Evolutionary conservation across 2,888 invertebrate genomes (phyloP), one percentile per base, ranked within the genome.

Genomic region (Athrips mouffetella): DNA sequence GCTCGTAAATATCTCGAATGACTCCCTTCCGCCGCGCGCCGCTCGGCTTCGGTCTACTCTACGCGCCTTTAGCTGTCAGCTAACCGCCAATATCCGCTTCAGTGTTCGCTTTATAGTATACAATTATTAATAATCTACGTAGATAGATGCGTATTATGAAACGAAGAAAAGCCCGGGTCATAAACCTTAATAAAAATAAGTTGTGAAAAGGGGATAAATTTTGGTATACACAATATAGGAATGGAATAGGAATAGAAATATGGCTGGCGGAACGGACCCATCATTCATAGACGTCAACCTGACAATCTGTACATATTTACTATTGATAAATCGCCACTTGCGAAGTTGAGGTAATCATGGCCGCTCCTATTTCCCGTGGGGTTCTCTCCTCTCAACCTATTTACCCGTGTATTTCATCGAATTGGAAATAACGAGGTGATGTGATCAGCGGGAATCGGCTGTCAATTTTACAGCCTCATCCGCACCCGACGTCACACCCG

Each of bases 1-100:
- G 64, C 55, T 73, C 66, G 68, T 76, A 74, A 77, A 76, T 73
- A 66, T 69, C 62, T 65, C 68, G 65, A 79, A 79, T 76, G 66
- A 71, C 62, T 67, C 65, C 65, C 72, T 70, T 78, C 80, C 80
- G 76, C 42, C 27, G 49, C 58, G 45, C 44, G 47, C 51, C 48
- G 49, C 44, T 47, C 44, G 41, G 46, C 48, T 33, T 11, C 13
- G n/a, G 8, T 18, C 35, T 27, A 7, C 48, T 52, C 51, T 52
- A 37, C 50, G 51, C 50, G 46, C 45, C 52, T 41, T 48, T 50
- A 48, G 45, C 46, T 31, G 44, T 48, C 42, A 25, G 39, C 47
- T 40, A 48, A 48, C 52, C 46, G 49, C 51, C 41, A 45, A 56
- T 56, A 52, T 50, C 45, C 50, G 50, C 50, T 33, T 50, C 49